Percentiles rank a stretch among this genome's conserved stretches.
phyloP scores from a whole-genome alignment of 30 jellyfish, hydroid and myxozoan species.

The Euphysa ruthae region DNA sequence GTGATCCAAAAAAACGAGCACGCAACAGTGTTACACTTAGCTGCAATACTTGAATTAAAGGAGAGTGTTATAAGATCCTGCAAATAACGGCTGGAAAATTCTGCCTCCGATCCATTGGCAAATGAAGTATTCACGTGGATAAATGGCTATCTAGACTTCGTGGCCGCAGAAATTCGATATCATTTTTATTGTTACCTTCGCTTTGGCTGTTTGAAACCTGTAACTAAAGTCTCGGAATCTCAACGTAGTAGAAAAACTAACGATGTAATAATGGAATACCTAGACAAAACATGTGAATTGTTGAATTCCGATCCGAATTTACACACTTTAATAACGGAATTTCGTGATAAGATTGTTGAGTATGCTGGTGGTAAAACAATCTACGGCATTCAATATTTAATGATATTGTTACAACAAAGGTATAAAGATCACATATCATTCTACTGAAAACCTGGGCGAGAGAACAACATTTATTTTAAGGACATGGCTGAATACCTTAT shows the following conservation, averaged over 20 bases:
- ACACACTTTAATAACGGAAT: not conserved
- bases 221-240: not conserved
- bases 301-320: not conserved
- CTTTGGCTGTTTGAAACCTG: not conserved
- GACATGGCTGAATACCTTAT: slow-evolving; percentile 4
- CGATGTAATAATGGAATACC: not conserved
- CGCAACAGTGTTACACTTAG: not conserved
- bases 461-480: not conserved
- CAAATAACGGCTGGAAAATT: not conserved
- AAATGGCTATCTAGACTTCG: not conserved
- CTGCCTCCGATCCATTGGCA: not conserved
- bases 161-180: slow-evolving; percentile 12
- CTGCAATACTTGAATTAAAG: not conserved
- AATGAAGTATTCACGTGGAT: not conserved
- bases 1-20: too few species aligned
- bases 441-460: not conserved
- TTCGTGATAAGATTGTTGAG: not conserved
- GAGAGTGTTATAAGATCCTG: not conserved
- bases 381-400: not conserved
- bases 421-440: not conserved
- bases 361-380: not conserved
- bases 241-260: not conserved
- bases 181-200: not conserved
- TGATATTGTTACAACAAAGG: not conserved
- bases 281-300: not conserved